Conservation (phyloP, 1,140 invertebrate genomes). For the Aethina tumida region DNA sequence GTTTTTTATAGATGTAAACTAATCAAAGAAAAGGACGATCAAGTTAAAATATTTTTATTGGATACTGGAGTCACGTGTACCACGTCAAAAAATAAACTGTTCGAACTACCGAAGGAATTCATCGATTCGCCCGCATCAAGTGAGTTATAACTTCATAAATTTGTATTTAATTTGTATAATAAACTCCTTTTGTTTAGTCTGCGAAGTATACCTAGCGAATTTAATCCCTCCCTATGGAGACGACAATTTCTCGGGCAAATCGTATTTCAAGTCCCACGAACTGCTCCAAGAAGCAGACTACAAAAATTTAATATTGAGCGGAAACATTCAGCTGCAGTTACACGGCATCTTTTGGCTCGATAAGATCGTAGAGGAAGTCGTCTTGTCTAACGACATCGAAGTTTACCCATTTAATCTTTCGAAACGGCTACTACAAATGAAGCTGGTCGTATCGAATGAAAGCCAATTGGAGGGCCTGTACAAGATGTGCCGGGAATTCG, state of each 20-base stretch:
- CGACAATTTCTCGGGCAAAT: slow-evolving; percentile 14
- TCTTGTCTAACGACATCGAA: slow-evolving; percentile 11
- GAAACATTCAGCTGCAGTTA: slow-evolving; percentile 21
- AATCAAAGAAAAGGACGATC: slow-evolving; percentile 10
- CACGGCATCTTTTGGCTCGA: slow-evolving; percentile 23
- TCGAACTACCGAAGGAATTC: slow-evolving; percentile 17
- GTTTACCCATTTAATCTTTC: slow-evolving; percentile 18
- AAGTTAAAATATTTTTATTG: slow-evolving; percentile 14
- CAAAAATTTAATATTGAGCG: slow-evolving; percentile 14
- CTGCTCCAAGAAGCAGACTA: slow-evolving; percentile 9
- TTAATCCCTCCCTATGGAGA: slow-evolving; percentile 23
- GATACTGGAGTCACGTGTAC: slow-evolving; percentile 15
- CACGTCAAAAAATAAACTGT: slow-evolving; percentile 11
- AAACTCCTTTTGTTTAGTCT: slow-evolving; percentile 18
- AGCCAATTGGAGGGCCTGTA: slow-evolving; percentile 20
- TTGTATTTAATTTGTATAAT: background rate
- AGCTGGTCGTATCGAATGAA: slow-evolving; percentile 11
- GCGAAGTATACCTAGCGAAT: slow-evolving; percentile 24
- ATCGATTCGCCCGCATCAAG: slow-evolving; percentile 13
- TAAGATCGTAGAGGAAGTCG: slow-evolving; percentile 20
- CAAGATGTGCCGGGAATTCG: slow-evolving; percentile 17
- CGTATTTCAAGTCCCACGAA: slow-evolving; percentile 5
- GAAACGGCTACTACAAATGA: slow-evolving; percentile 17
- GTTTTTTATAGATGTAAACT: slow-evolving; percentile 19
- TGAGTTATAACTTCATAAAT: slow-evolving; percentile 8